Percentiles rank a stretch among this genome's conserved stretches.
These are phyloP conservation scores for Cheilosia vernalis DNA, from an alignment of 2,888 invertebrate species.

Conservation along the genomic window DNA sequence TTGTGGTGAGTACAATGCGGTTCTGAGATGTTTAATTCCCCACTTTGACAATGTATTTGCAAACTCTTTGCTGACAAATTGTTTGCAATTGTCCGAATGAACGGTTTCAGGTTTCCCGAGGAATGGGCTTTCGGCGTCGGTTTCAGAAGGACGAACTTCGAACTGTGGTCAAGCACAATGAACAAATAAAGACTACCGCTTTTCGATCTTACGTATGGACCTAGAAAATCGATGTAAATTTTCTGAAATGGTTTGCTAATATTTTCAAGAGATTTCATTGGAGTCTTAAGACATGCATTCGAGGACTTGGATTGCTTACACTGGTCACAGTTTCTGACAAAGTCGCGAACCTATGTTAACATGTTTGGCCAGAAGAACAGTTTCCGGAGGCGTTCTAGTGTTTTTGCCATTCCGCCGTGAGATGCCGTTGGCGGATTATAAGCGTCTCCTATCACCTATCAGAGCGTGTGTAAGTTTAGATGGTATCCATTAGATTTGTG, in stretches of 20 bases:
- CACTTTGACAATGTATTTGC: background rate
- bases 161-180: background rate
- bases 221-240: too few species aligned
- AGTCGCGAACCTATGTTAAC: background rate
- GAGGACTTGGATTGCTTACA: background rate
- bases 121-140: background rate
- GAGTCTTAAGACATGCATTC: too few species aligned
- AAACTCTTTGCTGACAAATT: background rate
- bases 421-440: conserved; percentile 1
- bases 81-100: too few species aligned
- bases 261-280: too few species aligned
- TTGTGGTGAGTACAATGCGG: conserved; percentile 5
- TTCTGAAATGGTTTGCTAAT: too few species aligned
- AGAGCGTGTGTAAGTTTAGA: background rate
- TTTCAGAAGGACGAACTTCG: background rate
- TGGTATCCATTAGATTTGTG: background rate
- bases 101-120: background rate
- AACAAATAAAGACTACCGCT: too few species aligned
- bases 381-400: background rate
- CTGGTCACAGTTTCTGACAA: background rate
- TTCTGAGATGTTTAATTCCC: background rate
- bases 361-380: background rate
- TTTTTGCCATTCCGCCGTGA: conserved; percentile 5
- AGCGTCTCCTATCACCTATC: background rate
- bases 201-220: too few species aligned